A percentile compares a stretch with the other conserved stretches of the same genome.
phyloP scores from a whole-genome alignment of 2,797 vertebrate species.

The Enteromius fasciolatus region DNA sequence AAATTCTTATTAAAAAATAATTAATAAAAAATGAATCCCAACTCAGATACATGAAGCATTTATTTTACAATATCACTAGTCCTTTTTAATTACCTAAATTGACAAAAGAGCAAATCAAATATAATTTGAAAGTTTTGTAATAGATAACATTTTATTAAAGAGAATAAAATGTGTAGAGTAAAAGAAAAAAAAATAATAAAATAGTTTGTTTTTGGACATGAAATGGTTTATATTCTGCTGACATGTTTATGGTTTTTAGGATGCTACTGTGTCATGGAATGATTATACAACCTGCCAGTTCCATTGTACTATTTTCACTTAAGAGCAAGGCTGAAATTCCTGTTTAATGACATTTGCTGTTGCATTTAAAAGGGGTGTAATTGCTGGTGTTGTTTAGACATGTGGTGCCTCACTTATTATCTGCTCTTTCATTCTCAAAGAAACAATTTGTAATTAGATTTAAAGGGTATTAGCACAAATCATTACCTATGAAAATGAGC shows the following conservation, averaged over 20 bases:
- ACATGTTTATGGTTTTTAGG: background rate
- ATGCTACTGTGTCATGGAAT: background rate
- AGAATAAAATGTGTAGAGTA: no score
- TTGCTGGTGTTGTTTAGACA: slow-evolving; percentile 32
- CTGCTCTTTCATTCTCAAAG: background rate
- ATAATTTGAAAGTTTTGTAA: background rate
- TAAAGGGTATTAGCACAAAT: background rate
- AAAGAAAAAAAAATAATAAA: background rate
- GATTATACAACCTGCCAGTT: background rate
- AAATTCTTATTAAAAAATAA: background rate
- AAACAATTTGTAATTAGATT: slow-evolving; percentile 7
- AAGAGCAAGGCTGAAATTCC: slow-evolving; percentile 32
- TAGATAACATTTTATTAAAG: background rate
- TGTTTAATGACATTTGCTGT: slow-evolving; percentile 22
- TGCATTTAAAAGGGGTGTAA: slow-evolving; percentile 15
- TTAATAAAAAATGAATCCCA: background rate
- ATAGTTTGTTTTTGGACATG: background rate
- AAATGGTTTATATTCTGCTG: background rate
- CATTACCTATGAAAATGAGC: background rate
- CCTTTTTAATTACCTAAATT: background rate
- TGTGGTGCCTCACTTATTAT: slow-evolving; percentile 8
- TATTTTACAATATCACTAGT: background rate
- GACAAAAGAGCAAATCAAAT: background rate
- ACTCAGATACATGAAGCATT: slow-evolving; percentile 2
- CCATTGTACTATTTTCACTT: slow-evolving; percentile 1